phyloP scores from a whole-genome alignment of 2,113 vertebrate genomes.

The Anolis sagrei region DNA sequence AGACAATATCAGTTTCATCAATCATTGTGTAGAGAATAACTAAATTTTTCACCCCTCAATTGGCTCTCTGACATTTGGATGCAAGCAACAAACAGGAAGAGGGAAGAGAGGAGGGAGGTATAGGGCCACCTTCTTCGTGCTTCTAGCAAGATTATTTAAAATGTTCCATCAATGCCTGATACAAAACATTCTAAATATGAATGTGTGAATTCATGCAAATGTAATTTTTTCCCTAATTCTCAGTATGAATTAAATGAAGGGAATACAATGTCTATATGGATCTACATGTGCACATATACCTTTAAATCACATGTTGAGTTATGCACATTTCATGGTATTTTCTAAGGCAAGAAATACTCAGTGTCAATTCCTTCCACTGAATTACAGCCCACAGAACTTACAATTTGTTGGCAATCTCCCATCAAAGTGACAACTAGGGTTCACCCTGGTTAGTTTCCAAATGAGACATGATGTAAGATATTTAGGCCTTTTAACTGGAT shows the following conservation, averaged over 20 bases:
- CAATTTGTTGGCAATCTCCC: no score
- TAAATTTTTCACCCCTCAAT: not conserved
- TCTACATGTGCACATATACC: no score
- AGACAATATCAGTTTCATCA: not conserved
- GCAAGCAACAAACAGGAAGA: not conserved
- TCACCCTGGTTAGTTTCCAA: no score
- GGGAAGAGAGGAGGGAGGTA: not conserved
- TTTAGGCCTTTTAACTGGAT: not conserved
- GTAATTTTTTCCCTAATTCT: not conserved
- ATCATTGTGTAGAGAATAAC: not conserved
- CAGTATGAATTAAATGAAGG: no score
- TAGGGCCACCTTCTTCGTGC: not conserved
- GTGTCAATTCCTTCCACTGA: no score
- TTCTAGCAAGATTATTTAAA: not conserved
- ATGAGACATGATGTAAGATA: no score
- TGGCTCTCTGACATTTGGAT: no score
- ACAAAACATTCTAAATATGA: not conserved
- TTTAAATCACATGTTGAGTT: no score
- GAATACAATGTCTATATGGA: not conserved
- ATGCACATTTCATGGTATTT: no score
- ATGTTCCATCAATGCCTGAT: not conserved
- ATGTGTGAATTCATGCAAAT: not conserved
- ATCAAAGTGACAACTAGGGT: no score
- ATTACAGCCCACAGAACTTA: no score
- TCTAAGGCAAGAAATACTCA: no score